Conservation (phyloP, 2,797 vertebrate species). For the Paramormyrops hopkinsi region DNA sequence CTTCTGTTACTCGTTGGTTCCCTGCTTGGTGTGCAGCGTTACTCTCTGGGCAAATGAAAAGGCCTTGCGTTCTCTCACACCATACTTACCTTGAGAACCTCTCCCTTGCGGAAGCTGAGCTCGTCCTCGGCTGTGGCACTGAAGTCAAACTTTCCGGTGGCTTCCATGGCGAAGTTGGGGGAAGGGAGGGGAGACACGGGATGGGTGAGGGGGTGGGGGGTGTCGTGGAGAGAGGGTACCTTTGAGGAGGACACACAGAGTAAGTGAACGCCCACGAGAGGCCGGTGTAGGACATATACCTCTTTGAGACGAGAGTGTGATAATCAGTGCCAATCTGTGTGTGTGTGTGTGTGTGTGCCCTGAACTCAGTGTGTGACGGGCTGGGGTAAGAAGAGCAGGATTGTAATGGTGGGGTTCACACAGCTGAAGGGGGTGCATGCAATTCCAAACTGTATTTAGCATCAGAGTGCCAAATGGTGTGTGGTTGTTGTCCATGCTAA, state of each 20-base stretch:
- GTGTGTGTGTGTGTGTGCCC: neutral
- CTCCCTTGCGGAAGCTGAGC: conserved; percentile 73
- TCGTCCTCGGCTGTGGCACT: conserved; percentile 69
- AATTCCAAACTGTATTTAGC: neutral
- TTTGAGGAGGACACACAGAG: neutral
- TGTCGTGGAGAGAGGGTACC: neutral
- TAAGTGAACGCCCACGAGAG: neutral
- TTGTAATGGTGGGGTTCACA: neutral
- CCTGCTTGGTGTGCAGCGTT: neutral
- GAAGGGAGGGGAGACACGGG: neutral
- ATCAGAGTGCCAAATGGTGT: neutral
- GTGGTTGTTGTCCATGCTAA: neutral
- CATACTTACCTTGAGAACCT: conserved; percentile 65
- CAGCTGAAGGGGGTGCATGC: neutral
- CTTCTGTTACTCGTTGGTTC: neutral
- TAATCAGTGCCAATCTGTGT: neutral
- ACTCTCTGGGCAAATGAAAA: neutral
- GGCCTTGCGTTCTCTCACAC: neutral
- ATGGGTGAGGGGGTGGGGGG: neutral
- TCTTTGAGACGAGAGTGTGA: neutral
- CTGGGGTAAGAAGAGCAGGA: neutral
- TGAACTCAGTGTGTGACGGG: neutral
- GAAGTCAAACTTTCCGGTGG: conserved; percentile 71
- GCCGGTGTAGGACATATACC: neutral
- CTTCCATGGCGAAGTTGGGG: conserved; percentile 66